These are phyloP conservation scores for Hoplostethus mediterraneus DNA, from an alignment of 2,797 vertebrate species.

Conservation along the genomic window DNA sequence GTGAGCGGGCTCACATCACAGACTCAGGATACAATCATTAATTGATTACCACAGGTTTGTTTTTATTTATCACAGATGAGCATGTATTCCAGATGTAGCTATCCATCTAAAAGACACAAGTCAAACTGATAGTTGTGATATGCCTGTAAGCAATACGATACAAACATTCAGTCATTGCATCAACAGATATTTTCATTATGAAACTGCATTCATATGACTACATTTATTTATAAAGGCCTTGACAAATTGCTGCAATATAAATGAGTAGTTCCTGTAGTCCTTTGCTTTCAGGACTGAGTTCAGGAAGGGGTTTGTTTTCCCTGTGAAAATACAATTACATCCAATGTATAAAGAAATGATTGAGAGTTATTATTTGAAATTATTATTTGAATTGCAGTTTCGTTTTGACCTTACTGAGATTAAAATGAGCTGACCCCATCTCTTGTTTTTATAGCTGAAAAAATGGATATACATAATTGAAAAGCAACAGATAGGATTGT, in stretches of 20 bases:
- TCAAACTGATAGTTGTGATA: background rate
- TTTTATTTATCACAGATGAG: background rate
- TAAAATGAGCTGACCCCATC: conserved; percentile 23
- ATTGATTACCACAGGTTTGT: background rate
- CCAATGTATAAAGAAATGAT: background rate
- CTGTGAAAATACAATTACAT: background rate
- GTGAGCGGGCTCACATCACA: background rate
- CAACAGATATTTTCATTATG: conserved; percentile 9
- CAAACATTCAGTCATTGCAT: conserved; percentile 13
- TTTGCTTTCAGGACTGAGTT: background rate
- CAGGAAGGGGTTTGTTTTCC: background rate
- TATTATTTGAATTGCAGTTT: background rate
- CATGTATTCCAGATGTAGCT: background rate
- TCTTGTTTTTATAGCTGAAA: background rate
- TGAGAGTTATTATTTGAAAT: background rate
- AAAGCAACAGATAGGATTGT: background rate
- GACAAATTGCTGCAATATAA: background rate
- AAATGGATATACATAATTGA: background rate
- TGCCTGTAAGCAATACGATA: conserved; percentile 2
- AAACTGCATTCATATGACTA: background rate
- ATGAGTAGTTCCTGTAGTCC: background rate
- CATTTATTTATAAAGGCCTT: background rate
- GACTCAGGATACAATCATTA: background rate
- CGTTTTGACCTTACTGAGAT: background rate
- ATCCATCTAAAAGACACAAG: background rate